Evolutionary conservation across 2,888 invertebrate species (phyloP).

Genomic region (Pterostichus niger): DNA sequence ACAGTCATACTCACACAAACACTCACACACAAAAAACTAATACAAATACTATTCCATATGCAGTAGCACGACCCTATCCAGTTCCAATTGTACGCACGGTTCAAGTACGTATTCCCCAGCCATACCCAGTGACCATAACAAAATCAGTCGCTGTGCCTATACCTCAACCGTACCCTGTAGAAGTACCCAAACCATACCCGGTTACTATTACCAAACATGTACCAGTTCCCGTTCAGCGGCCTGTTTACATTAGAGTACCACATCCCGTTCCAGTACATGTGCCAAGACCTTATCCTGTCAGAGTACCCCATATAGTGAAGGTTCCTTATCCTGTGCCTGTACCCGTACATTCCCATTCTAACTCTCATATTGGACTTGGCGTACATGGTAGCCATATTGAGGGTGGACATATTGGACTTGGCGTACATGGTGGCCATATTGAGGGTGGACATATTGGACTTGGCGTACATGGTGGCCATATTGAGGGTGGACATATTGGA

Average conservation of each 20-base stretch:
- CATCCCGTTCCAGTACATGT: conserved; percentile 68
- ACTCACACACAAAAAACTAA: conserved; percentile 57
- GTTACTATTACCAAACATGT: conserved; percentile 72
- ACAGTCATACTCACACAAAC: conserved; percentile 56
- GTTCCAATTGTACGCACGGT: conserved; percentile 64
- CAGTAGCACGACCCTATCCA: conserved; percentile 61
- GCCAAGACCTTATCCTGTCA: conserved; percentile 68
- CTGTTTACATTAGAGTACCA: conserved; percentile 71
- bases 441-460: conserved; percentile 25
- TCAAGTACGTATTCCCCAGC: conserved; percentile 66
- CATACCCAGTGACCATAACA: conserved; percentile 70
- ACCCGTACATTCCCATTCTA: conserved; percentile 69
- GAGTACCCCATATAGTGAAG: conserved; percentile 68
- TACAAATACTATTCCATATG: conserved; percentile 55
- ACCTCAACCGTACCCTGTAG: conserved; percentile 73
- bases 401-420: conserved; percentile 8
- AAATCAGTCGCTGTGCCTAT: conserved; percentile 72
- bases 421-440: conserved; percentile 22
- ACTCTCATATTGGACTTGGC: not conserved
- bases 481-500: conserved; percentile 20
- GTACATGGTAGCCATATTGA: not conserved
- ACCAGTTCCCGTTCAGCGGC: conserved; percentile 70
- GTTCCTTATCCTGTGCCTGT: conserved; percentile 69
- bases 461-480: conserved; percentile 10
- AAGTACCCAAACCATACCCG: conserved; percentile 72